Conservation (phyloP, 2,797 vertebrate genomes). For the Sebastes dallii region DNA sequence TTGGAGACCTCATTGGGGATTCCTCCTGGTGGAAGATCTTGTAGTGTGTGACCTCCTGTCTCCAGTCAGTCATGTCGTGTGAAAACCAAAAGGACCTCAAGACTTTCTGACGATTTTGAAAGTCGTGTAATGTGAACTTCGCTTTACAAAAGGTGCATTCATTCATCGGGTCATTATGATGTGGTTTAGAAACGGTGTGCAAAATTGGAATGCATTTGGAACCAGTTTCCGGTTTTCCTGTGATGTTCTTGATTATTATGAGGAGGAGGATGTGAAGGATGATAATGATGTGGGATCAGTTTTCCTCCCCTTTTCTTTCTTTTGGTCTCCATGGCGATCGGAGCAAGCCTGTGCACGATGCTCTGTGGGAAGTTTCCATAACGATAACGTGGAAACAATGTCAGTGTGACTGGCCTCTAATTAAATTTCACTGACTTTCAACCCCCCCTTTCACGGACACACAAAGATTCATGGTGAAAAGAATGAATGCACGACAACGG, state of each 20-base stretch:
- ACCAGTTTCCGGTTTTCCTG: not conserved
- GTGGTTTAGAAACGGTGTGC: not conserved
- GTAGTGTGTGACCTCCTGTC: no score
- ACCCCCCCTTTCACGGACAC: not conserved
- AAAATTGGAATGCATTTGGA: not conserved
- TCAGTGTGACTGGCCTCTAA: not conserved
- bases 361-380: not conserved
- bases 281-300: not conserved
- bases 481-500: not conserved
- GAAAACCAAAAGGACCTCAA: no score
- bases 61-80: no score
- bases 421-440: slow-evolving; percentile 11
- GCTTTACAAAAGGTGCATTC: not conserved
- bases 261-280: not conserved
- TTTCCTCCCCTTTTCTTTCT: not conserved
- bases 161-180: not conserved
- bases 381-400: not conserved
- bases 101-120: no score
- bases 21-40: no score
- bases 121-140: no score
- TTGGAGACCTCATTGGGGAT: no score
- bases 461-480: not conserved
- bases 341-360: not conserved
- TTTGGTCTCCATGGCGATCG: slow-evolving; percentile 19
- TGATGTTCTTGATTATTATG: not conserved